Evolutionary conservation across 2,797 vertebrate genomes (phyloP).

Genomic region (Rhinatrema bivittatum): DNA sequence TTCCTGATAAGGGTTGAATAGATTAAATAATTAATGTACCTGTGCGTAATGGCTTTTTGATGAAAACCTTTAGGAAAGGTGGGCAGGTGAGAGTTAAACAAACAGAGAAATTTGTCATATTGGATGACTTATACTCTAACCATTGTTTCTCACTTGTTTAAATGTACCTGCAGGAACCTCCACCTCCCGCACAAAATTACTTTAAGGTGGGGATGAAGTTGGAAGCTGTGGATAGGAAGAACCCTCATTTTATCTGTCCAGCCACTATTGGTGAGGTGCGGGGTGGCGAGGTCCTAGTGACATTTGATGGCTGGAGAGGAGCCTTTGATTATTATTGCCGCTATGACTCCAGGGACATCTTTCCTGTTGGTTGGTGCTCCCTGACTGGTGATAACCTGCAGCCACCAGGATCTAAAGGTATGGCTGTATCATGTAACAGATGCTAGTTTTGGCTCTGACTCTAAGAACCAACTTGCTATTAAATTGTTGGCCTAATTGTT

Average conservation of each 20-base stretch:
- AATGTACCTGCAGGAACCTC: conserved; percentile 85
- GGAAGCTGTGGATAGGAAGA: conserved; percentile 98
- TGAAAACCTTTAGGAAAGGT: no score
- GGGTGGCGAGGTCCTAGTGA: conserved; percentile 93
- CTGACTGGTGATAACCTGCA: conserved; percentile 97
- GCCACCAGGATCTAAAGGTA: conserved; percentile 95
- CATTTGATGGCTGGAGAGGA: conserved; percentile 97
- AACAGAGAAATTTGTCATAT: no score
- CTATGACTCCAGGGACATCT: conserved; percentile 96
- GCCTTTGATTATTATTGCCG: conserved; percentile 99
- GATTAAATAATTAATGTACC: no score
- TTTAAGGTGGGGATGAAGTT: conserved; percentile 97
- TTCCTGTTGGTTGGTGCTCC: conserved; percentile 94
- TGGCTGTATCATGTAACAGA: no score
- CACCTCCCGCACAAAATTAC: conserved; percentile 88
- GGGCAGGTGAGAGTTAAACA: no score
- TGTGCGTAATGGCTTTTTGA: no score
- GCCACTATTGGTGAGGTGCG: conserved; percentile 93
- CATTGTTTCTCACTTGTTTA: no score
- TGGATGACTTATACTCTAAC: no score
- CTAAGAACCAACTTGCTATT: no score
- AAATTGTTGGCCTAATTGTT: no score
- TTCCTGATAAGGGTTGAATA: no score
- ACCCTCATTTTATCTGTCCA: conserved; percentile 97
- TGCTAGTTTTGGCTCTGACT: no score